Conservation (phyloP, 2,888 invertebrate species). For the Rhogogaster chlorosoma region DNA sequence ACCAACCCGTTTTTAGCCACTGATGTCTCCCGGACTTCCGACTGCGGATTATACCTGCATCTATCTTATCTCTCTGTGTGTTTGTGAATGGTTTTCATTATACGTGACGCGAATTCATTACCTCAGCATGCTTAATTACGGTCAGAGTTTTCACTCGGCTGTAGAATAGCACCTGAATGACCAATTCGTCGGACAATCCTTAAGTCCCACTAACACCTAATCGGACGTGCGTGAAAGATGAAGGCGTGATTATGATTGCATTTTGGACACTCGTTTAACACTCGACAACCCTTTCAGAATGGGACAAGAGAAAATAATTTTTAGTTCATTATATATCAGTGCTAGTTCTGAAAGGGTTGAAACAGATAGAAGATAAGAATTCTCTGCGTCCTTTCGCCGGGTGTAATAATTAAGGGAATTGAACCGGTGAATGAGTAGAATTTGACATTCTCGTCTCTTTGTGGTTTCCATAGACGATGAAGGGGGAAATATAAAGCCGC, state of each 20-base stretch:
- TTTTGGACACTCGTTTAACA: neutral
- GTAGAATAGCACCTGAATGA: neutral
- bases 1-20: conserved; percentile 5
- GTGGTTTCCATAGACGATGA: conserved; percentile 83
- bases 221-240: conserved; percentile 4
- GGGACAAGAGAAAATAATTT: neutral
- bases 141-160: conserved; percentile 3
- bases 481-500: conserved; percentile 84
- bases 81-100: conserved; percentile 34
- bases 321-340: neutral
- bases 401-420: neutral
- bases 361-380: neutral
- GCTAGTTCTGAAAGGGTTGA: neutral
- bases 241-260: neutral
- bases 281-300: neutral
- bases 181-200: neutral
- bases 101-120: neutral
- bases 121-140: conserved; percentile 6
- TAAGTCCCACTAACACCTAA: conserved; percentile 4
- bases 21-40: conserved; percentile 6
- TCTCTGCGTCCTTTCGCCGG: neutral
- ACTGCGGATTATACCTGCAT: conserved; percentile 15
- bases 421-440: neutral
- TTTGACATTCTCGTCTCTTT: neutral
- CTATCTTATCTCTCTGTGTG: neutral